Base-by-base conservation (phyloP, 2,797 vertebrate genomes). In the Amblyraja radiata region DNA sequence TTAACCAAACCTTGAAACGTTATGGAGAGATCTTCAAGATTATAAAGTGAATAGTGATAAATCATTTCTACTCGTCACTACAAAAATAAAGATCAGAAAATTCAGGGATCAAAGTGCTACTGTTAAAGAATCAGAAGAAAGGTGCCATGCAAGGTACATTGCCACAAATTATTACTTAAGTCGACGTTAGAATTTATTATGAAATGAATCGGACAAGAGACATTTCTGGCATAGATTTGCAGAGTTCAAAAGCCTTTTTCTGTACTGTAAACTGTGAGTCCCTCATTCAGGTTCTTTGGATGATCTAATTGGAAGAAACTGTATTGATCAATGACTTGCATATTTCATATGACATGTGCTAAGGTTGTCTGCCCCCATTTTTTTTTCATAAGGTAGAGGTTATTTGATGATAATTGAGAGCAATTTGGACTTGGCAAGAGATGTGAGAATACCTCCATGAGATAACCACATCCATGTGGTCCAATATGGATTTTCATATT, bases 361-460 rank as follows among this genome's bases (percentile, higher is more conserved):
- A 88, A 65, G 61, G 84, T 88, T 58, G 46, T 13, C 80, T 25
- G 3, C 10, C 23, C 32, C 77, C 36, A 79, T 77, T 28, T 78
- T 78, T 78, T 83, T 36, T 68, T 36, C 16, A 16, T 16, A 36
- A 46, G 18, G 9, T 32, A 88, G 16, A 11, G n/a, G 84, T 16
- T 36, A 68, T 68, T 63, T 88, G 16, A 88, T 18, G 16, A 8
- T 65, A 68, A 65, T 88, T 32, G 7, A 32, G 61, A 61, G 54
- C 54, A 84, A 84, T 84, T 58, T 84, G 81, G 68, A 88, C 68
- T 68, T 88, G 63, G 61, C 61, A 21, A 88, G 61, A n/a, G 61
- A 36, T 36, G 84, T 68, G 61, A 68, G 84, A 88, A n/a, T 36
- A 18, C 28, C 32, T 36, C 84, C 28, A 36, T 68, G 84, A 88